phyloP scores from a whole-genome alignment of 2,888 invertebrate genomes.

The Coelinius sp. region DNA sequence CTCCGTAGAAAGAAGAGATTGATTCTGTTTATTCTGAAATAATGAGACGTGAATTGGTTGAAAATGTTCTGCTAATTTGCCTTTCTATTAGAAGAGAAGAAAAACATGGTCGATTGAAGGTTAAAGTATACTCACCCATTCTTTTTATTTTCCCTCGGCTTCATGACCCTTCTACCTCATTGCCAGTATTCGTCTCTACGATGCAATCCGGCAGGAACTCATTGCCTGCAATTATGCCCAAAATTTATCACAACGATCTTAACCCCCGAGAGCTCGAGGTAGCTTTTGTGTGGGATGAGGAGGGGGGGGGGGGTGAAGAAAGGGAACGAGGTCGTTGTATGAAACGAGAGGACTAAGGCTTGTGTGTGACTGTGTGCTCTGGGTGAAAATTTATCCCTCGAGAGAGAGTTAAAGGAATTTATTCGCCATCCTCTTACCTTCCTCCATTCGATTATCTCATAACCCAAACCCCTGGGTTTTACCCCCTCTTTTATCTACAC shows the following conservation, averaged over 20 bases:
- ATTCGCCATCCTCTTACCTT: slow-evolving; percentile 25
- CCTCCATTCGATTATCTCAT: slow-evolving; percentile 23
- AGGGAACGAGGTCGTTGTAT: slow-evolving; percentile 26
- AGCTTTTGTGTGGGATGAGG: background rate
- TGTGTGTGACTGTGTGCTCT: background rate
- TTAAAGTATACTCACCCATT: background rate
- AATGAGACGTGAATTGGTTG: too few relatives aligned
- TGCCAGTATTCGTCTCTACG: slow-evolving; percentile 35
- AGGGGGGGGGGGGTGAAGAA: too few relatives aligned
- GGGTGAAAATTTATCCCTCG: slow-evolving; percentile 35
- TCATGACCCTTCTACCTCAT: slow-evolving; percentile 37
- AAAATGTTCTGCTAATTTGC: background rate
- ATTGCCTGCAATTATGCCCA: slow-evolving; percentile 51
- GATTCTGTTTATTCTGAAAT: background rate
- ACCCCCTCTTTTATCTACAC: slow-evolving; percentile 27
- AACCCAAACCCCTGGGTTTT: background rate
- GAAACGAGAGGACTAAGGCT: slow-evolving; percentile 10
- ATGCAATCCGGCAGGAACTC: slow-evolving; percentile 48
- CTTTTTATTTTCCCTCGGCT: slow-evolving; percentile 14
- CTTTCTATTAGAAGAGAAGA: background rate
- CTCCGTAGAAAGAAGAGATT: too few relatives aligned
- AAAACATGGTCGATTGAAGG: background rate
- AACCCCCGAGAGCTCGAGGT: background rate
- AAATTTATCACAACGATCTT: slow-evolving; percentile 49
- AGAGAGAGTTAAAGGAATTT: slow-evolving; percentile 34